Evolutionary conservation across 1,140 invertebrate species (phyloP).

Genomic region (Drosophila dunni): DNA sequence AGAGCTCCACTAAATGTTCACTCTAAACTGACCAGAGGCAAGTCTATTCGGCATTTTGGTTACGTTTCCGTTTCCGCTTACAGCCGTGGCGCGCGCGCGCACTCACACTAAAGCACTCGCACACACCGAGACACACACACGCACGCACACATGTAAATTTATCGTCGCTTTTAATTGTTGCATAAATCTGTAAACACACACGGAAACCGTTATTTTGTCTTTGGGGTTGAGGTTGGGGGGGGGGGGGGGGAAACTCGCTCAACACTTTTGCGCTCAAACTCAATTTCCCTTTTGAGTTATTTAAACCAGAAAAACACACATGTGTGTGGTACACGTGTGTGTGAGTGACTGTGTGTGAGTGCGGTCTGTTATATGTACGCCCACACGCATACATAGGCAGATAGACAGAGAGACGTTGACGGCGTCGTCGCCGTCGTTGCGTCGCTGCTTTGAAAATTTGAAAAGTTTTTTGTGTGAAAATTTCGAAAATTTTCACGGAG

Average conservation of each 20-base stretch:
- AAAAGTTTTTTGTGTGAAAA: constrained; percentile 82
- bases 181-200: constrained; percentile 62
- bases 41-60: constrained; percentile 37
- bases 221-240: no score
- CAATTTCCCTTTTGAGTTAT: constrained; percentile 77
- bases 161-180: constrained; percentile 74
- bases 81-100: constrained; percentile 40
- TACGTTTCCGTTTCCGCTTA: constrained; percentile 47
- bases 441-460: constrained; percentile 65
- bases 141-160: constrained; percentile 4
- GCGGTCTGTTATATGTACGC: constrained; percentile 36
- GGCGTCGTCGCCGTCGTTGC: constrained; percentile 27
- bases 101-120: constrained; percentile 13
- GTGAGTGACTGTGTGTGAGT: constrained; percentile 28
- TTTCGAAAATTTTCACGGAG: constrained; percentile 77
- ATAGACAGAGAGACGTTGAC: constrained; percentile 41
- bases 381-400: constrained; percentile 30
- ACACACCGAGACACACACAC: constrained; percentile 8
- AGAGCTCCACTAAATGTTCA: constrained; percentile 4
- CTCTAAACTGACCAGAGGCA: constrained; percentile 30
- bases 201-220: constrained; percentile 11
- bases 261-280: constrained; percentile 69
- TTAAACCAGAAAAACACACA: constrained; percentile 47
- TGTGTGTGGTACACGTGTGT: constrained; percentile 25
- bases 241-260: constrained; percentile 29